A percentile compares a stretch with the other conserved stretches of the same genome.
These are phyloP conservation scores for Adrianichthys oophorus DNA, from an alignment of 2,797 vertebrate species.

Conservation along the genomic window DNA sequence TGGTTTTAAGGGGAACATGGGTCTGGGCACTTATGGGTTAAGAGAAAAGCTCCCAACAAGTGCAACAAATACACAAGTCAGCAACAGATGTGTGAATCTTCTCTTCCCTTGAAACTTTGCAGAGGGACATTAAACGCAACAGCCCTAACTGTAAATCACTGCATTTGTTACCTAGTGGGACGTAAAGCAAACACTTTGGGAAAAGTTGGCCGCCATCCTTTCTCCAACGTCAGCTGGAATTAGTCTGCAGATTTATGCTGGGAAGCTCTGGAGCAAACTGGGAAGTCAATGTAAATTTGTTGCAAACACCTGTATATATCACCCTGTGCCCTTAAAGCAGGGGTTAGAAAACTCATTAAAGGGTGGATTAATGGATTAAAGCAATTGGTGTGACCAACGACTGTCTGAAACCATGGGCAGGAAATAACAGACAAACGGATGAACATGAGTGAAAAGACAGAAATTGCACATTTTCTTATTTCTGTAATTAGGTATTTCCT, in stretches of 20 bases:
- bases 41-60: constrained; percentile 28
- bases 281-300: constrained; percentile 43
- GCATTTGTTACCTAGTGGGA: constrained; percentile 1
- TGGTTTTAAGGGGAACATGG: too few species aligned
- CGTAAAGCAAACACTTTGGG: constrained; percentile 1
- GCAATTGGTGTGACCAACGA: constrained; percentile 20
- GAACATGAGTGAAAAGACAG: neutral
- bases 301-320: constrained; percentile 42
- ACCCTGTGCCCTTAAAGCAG: constrained; percentile 21
- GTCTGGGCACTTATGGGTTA: constrained; percentile 25
- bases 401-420: constrained; percentile 17
- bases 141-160: neutral
- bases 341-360: constrained; percentile 63
- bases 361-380: constrained; percentile 41
- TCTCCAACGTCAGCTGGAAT: constrained; percentile 46
- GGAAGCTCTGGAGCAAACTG: constrained; percentile 37
- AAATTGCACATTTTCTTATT: neutral
- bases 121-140: constrained; percentile 6
- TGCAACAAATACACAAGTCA: constrained; percentile 49
- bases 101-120: constrained; percentile 31
- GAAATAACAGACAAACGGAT: neutral
- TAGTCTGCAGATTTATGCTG: constrained; percentile 44
- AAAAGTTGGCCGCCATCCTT: constrained; percentile 2
- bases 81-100: constrained; percentile 56
- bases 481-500: constrained; percentile 3